Percentiles rank a stretch among this genome's conserved stretches.
phyloP scores from a whole-genome alignment of 2,888 invertebrate genomes.

The Cryptops parisi region DNA sequence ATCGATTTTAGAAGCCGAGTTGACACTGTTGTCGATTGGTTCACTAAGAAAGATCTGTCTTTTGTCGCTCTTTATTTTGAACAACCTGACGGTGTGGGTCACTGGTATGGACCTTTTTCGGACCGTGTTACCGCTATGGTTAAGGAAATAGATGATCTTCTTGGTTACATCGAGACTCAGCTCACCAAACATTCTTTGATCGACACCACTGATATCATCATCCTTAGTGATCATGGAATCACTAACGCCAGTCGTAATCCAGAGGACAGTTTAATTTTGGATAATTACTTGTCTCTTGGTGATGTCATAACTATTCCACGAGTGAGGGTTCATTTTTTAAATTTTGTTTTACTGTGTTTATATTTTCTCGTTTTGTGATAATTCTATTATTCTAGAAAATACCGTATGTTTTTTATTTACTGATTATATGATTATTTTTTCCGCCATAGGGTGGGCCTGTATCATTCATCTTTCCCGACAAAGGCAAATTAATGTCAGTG shows the following conservation, averaged over 20 bases:
- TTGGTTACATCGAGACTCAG: constrained; percentile 7
- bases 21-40: constrained; percentile 45
- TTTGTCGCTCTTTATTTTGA: constrained; percentile 52
- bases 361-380: too few relatives aligned
- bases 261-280: neutral
- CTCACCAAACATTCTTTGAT: constrained; percentile 7
- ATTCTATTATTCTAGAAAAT: too few relatives aligned
- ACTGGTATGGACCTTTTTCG: constrained; percentile 31
- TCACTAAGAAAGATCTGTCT: constrained; percentile 43
- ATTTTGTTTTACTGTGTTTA: too few relatives aligned
- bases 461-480: neutral
- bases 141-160: constrained; percentile 7
- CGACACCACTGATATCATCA: constrained; percentile 14
- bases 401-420: neutral
- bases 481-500: constrained; percentile 12
- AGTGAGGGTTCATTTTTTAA: too few relatives aligned
- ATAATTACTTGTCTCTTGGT: neutral
- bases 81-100: constrained; percentile 50
- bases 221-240: constrained; percentile 17
- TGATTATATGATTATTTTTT: neutral
- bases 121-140: constrained; percentile 9
- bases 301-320: neutral
- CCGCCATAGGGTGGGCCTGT: neutral
- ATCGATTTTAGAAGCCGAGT: constrained; percentile 29
- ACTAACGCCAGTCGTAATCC: neutral